Percentiles rank a stretch among this genome's conserved stretches.
Evolutionary conservation across 2,888 invertebrate species (phyloP).

Genomic region (Chrysomela aeneicollis): DNA sequence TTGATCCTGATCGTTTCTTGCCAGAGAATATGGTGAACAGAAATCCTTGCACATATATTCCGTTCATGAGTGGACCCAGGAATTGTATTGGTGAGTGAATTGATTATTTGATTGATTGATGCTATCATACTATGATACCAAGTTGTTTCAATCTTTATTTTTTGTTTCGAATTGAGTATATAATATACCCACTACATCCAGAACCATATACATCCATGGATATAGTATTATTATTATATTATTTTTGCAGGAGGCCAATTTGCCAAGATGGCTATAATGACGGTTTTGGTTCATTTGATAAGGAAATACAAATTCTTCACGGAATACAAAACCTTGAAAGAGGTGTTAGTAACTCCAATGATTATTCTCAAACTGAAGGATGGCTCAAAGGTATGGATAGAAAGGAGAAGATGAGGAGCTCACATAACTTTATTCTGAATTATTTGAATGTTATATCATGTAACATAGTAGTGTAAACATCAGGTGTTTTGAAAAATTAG

Average conservation of each 20-base stretch:
- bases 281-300: conserved; percentile 53
- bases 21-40: not conserved
- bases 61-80: not conserved
- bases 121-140: too few relatives aligned
- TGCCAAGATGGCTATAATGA: conserved; percentile 60
- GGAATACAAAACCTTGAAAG: conserved; percentile 26
- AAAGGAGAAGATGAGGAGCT: too few relatives aligned
- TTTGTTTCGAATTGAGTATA: too few relatives aligned
- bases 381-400: not conserved
- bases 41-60: not conserved
- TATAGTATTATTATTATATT: too few relatives aligned
- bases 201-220: too few relatives aligned
- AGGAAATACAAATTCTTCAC: conserved; percentile 52
- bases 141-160: too few relatives aligned
- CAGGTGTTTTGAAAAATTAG: too few relatives aligned
- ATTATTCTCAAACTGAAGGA: not conserved
- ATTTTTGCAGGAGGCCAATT: conserved; percentile 54
- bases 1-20: conserved; percentile 7
- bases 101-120: too few relatives aligned
- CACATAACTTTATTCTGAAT: too few relatives aligned
- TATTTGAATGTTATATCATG: too few relatives aligned
- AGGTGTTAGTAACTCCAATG: not conserved
- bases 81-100: conserved; percentile 1
- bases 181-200: too few relatives aligned
- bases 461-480: too few relatives aligned